phyloP scores from a whole-genome alignment of 2,888 invertebrate species.

The Abrostola triplasia region DNA sequence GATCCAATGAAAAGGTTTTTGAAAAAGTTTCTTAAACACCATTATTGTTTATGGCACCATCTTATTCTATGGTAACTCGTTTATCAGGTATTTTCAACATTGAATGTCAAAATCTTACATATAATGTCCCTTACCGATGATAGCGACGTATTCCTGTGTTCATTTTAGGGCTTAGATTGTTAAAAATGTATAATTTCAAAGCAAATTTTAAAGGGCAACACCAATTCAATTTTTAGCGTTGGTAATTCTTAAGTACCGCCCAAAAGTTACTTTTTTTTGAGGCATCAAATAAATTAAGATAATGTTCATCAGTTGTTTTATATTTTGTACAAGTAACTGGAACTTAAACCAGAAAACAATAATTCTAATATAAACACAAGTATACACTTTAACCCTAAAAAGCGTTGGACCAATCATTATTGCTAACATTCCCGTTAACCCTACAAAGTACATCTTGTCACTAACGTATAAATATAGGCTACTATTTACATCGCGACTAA shows the following conservation, averaged over 20 bases:
- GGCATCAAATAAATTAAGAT: background rate
- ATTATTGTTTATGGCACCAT: conserved; percentile 83
- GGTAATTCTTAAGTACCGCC: background rate
- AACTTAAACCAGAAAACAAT: background rate
- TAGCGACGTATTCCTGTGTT: conserved; percentile 44
- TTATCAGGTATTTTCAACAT: conserved; percentile 73
- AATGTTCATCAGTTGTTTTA: background rate
- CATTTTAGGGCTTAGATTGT: conserved; percentile 30
- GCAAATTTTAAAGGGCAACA: conserved; percentile 7
- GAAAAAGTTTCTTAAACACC: conserved; percentile 57
- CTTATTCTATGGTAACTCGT: conserved; percentile 85
- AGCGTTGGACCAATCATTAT: conserved; percentile 84
- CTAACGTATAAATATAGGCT: conserved; percentile 79
- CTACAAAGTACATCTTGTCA: conserved; percentile 72
- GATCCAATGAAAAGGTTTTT: conserved; percentile 30
- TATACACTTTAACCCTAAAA: conserved; percentile 58
- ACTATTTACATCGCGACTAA: conserved; percentile 85
- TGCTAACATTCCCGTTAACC: conserved; percentile 84
- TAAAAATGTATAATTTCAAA: background rate
- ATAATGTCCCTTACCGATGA: conserved; percentile 66
- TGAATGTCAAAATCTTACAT: conserved; percentile 60
- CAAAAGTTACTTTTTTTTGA: background rate
- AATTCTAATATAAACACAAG: conserved; percentile 50
- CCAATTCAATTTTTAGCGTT: background rate
- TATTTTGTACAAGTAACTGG: background rate